Conservation (phyloP, 2,113 vertebrate genomes). For the Catharus minimus region DNA sequence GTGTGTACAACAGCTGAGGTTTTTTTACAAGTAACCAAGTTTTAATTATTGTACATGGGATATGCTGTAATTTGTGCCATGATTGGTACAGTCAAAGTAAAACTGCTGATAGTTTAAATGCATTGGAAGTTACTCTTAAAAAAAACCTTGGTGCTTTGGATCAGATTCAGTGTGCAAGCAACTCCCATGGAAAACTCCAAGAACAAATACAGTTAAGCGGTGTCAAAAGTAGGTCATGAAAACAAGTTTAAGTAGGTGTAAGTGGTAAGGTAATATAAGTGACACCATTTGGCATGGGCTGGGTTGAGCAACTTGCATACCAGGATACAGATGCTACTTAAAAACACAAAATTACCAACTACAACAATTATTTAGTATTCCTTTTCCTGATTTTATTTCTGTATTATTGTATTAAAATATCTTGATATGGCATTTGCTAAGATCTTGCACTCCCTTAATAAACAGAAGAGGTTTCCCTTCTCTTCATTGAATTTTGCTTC, state of each 20-base stretch:
- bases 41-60: not conserved
- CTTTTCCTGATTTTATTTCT: not conserved
- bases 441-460: not conserved
- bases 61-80: not conserved
- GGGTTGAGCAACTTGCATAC: not conserved
- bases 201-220: not conserved
- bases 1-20: not conserved
- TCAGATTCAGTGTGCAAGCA: not conserved
- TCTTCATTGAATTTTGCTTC: not conserved
- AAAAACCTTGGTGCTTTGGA: not conserved
- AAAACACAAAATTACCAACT: not conserved
- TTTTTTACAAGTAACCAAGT: not conserved
- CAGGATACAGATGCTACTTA: not conserved
- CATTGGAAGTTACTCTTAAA: not conserved
- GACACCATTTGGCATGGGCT: not conserved
- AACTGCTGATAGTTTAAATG: not conserved
- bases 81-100: not conserved
- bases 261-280: not conserved
- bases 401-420: not conserved
- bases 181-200: not conserved
- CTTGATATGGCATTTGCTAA: not conserved
- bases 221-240: conserved; percentile 16
- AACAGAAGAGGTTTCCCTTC: not conserved
- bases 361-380: not conserved
- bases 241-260: conserved; percentile 4